These are phyloP conservation scores for Athalia circularis DNA, from an alignment of 2,888 invertebrate genomes.

Conservation along the genomic window DNA sequence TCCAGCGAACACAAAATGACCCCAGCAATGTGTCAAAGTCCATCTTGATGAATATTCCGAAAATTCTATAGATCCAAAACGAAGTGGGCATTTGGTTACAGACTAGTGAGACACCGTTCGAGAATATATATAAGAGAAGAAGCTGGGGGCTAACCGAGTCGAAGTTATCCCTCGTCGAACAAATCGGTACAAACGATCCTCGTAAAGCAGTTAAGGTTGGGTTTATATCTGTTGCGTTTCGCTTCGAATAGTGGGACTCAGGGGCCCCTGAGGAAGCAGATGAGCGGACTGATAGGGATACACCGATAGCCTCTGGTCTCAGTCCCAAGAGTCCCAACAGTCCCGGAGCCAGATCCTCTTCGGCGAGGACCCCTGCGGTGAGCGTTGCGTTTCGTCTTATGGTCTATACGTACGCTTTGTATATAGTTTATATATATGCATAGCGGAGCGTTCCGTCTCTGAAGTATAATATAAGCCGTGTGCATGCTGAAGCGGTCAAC, in stretches of 20 bases:
- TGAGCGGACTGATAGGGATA: slow-evolving; percentile 45
- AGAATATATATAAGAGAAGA: slow-evolving; percentile 35
- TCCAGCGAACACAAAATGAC: too few species aligned
- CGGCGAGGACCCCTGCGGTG: slow-evolving; percentile 64
- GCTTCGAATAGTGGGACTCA: slow-evolving; percentile 50
- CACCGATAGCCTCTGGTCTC: slow-evolving; percentile 62
- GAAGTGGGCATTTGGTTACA: too few species aligned
- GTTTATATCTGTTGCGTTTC: slow-evolving; percentile 58
- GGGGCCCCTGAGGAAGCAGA: slow-evolving; percentile 55
- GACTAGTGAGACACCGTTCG: slow-evolving; percentile 7
- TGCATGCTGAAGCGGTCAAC: slow-evolving; percentile 50
- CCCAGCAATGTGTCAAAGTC: too few species aligned
- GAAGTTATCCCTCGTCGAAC: slow-evolving; percentile 67
- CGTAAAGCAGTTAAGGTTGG: slow-evolving; percentile 72
- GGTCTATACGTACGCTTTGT: too few species aligned
- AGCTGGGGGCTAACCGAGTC: slow-evolving; percentile 47
- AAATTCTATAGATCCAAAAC: too few species aligned
- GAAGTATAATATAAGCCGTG: too few species aligned
- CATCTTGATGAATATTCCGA: too few species aligned
- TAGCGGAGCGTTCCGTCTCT: not conserved
- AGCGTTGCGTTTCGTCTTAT: slow-evolving; percentile 46
- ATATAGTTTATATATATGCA: not conserved
- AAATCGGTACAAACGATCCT: slow-evolving; percentile 74
- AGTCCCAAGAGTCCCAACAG: slow-evolving; percentile 44
- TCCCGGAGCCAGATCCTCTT: slow-evolving; percentile 55